Evolutionary conservation across 1,140 invertebrate species (phyloP).

Genomic region (Oreohelix idahoensis): DNA sequence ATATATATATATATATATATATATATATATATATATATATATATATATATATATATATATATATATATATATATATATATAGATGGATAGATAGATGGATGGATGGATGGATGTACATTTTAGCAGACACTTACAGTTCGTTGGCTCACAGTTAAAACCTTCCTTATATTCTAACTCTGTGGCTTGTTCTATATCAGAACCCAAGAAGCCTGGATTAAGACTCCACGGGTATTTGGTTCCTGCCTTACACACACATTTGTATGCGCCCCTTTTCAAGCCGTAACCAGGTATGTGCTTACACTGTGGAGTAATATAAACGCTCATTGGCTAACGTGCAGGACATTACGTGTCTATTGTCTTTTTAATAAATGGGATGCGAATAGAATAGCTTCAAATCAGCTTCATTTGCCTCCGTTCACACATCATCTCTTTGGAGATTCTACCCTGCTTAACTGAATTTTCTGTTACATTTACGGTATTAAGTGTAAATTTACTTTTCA

Average conservation of each 20-base stretch:
- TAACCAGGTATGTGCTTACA: background rate
- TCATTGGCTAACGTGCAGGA: too few relatives aligned
- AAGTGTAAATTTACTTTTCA: too few relatives aligned
- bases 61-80: too few relatives aligned
- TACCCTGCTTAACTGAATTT: too few relatives aligned
- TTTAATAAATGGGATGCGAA: too few relatives aligned
- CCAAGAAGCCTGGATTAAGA: background rate
- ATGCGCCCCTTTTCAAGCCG: background rate
- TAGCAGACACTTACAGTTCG: background rate
- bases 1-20: background rate
- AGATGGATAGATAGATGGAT: background rate
- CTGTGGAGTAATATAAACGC: background rate
- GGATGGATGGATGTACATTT: background rate
- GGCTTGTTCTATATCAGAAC: constrained; percentile 11
- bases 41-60: too few relatives aligned
- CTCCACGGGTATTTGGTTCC: background rate
- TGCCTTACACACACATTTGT: constrained; percentile 23
- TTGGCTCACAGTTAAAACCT: background rate
- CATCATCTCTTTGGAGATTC: too few relatives aligned
- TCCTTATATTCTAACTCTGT: constrained; percentile 10
- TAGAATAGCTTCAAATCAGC: too few relatives aligned
- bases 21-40: too few relatives aligned
- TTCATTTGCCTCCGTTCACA: too few relatives aligned
- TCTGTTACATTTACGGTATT: too few relatives aligned
- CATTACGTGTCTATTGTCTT: too few relatives aligned